phyloP scores from a whole-genome alignment of 2,797 vertebrate genomes.

The Dendrocincla fuliginosa region DNA sequence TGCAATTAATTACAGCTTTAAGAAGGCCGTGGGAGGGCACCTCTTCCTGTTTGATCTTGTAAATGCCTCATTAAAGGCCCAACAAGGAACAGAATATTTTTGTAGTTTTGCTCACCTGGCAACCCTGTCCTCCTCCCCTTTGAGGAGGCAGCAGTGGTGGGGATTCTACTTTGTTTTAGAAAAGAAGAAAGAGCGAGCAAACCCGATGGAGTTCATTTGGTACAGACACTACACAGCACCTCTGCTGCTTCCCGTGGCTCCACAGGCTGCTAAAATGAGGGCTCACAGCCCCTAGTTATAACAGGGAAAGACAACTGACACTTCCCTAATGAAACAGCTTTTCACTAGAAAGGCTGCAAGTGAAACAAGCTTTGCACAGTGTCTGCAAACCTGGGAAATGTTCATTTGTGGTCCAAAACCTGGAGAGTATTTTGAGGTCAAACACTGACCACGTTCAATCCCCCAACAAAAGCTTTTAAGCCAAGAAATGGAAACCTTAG shows the following conservation, averaged over 20 bases:
- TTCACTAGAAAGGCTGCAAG: not conserved
- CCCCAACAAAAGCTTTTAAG: not conserved
- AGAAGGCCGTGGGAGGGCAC: conserved; percentile 47
- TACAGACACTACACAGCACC: not conserved
- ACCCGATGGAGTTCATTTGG: not conserved
- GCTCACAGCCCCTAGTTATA: not conserved
- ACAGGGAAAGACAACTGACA: not conserved
- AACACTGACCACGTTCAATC: not conserved
- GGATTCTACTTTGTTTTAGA: not conserved
- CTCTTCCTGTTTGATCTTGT: conserved; percentile 37
- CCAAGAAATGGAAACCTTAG: not conserved
- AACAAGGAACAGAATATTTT: not conserved
- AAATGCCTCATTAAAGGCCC: conserved; percentile 51
- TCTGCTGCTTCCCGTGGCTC: not conserved
- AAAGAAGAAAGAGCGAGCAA: not conserved
- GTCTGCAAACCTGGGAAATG: not conserved
- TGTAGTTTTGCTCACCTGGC: not conserved
- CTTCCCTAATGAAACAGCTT: not conserved
- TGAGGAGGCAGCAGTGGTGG: not conserved
- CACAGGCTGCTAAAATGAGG: not conserved
- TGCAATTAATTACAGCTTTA: conserved; percentile 75
- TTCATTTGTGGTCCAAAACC: not conserved
- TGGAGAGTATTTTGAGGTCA: not conserved
- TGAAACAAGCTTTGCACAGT: not conserved
- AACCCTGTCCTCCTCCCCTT: not conserved